Evolutionary conservation across 2,797 vertebrate species (phyloP).

Genomic region (Loris lydekkerianus): DNA sequence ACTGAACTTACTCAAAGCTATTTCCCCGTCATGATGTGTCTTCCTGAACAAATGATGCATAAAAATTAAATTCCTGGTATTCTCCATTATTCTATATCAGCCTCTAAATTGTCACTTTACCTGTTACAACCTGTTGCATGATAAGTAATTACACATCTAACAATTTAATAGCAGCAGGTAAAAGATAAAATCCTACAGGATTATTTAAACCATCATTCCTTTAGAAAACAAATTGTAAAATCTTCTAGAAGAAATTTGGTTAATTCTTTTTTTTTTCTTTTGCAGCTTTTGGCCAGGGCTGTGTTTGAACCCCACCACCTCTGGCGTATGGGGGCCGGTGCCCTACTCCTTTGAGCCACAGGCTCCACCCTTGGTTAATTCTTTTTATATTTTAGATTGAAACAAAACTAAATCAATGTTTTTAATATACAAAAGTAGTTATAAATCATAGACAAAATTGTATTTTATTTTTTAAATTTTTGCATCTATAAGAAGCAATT

Average conservation of each 20-base stretch:
- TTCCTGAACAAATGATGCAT: conserved; percentile 87
- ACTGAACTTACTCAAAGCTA: conserved; percentile 83
- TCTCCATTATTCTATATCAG: conserved; percentile 71
- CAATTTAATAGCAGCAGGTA: conserved; percentile 59
- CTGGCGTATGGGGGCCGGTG: no score
- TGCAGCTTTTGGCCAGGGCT: no score
- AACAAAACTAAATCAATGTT: not conserved
- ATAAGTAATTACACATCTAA: conserved; percentile 62
- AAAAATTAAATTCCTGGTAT: conserved; percentile 83
- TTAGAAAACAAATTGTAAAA: not conserved
- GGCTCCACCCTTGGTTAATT: not conserved
- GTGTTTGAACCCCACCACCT: no score
- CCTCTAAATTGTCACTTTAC: conserved; percentile 78
- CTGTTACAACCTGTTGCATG: conserved; percentile 71
- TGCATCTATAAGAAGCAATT: not conserved
- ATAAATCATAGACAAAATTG: not conserved
- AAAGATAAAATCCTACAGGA: conserved; percentile 42
- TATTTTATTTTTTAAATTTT: conserved; percentile 47
- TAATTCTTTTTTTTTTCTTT: not conserved
- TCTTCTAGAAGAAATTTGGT: not conserved
- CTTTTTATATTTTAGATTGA: not conserved
- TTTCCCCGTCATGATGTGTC: conserved; percentile 85
- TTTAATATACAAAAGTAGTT: not conserved
- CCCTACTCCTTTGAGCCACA: no score
- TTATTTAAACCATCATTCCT: conserved; percentile 27